These are phyloP conservation scores for Acanthis flammea DNA, from an alignment of 2,797 vertebrate species.

Conservation along the genomic window DNA sequence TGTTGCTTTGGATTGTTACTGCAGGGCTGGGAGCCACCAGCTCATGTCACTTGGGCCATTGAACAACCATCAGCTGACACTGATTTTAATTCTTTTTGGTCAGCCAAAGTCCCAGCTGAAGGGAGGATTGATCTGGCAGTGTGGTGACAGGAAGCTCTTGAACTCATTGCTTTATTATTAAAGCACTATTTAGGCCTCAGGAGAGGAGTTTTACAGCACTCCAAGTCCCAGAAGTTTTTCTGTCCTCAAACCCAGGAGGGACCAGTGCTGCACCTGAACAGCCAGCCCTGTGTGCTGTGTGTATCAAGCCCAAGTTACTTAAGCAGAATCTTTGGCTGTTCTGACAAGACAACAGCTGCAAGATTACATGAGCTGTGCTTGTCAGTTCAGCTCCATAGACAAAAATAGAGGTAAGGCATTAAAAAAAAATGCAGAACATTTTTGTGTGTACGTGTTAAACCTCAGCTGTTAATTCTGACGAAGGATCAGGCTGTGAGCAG, in stretches of 20 bases:
- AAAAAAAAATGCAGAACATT: conserved; percentile 18
- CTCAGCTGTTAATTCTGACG: conserved; percentile 11
- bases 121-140: neutral
- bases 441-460: neutral
- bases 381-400: neutral
- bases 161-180: neutral
- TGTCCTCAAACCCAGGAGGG: neutral
- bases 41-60: neutral
- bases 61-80: neutral
- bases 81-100: neutral
- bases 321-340: neutral
- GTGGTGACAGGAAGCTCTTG: neutral
- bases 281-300: neutral
- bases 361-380: neutral
- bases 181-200: neutral
- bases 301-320: neutral
- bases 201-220: neutral
- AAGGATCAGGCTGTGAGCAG: conserved; percentile 55
- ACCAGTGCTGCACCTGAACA: neutral
- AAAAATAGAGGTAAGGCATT: conserved; percentile 29
- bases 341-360: neutral
- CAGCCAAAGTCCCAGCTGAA: neutral
- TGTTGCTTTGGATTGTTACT: neutral
- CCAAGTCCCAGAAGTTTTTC: neutral
- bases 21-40: neutral